Evolutionary conservation across 2,113 vertebrate species (phyloP), one percentile per base, ranked within the genome.

Genomic region (Anarrhichthys ocellatus): DNA sequence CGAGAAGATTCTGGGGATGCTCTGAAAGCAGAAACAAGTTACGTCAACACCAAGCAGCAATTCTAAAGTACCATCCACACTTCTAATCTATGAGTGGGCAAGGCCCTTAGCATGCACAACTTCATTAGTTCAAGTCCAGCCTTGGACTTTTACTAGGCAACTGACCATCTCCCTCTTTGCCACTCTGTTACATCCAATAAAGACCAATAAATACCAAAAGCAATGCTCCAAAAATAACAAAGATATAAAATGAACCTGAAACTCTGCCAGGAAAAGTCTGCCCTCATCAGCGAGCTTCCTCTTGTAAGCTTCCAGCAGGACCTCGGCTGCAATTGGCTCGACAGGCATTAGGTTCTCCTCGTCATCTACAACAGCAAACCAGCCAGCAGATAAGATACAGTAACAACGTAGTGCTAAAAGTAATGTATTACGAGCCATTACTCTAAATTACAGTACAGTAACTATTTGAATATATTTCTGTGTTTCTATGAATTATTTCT

Each of bases 181-280:
- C 13, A 42, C 18, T n/a, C 22, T 22, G 50, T 27, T 20, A 6
- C 52, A 56, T 56, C 9, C n/a, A 69, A 56, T 0, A 2, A 34
- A 48, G 15, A 17, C 32, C 14, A 64, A 42, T 13, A 64, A 22
- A 50, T 6, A 59, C 8, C 10, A 32, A 56, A 68, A 27, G 64
- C 11, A 24, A 32, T 29, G 4, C 3, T 50, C 1, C 0, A 75
- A 48, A 59, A 20, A 40, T 0, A 32, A 69, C 2, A 36, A 5
- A 62, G 14, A 75, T n/a, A 18, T 5, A 6, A 27, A 71, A 92
- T 27, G 38, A 68, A 99, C 98, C 97, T 99, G 98, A 94, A 99
- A 99, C 93, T 99, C 98, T 66, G 95, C 97, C 92, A 99, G 93
- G 82, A 99, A 99, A 50, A 99, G 95, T 63, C 98, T 95, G 15